Evolutionary conservation across 2,797 vertebrate species (phyloP).

Genomic region (Nothura maculosa): DNA sequence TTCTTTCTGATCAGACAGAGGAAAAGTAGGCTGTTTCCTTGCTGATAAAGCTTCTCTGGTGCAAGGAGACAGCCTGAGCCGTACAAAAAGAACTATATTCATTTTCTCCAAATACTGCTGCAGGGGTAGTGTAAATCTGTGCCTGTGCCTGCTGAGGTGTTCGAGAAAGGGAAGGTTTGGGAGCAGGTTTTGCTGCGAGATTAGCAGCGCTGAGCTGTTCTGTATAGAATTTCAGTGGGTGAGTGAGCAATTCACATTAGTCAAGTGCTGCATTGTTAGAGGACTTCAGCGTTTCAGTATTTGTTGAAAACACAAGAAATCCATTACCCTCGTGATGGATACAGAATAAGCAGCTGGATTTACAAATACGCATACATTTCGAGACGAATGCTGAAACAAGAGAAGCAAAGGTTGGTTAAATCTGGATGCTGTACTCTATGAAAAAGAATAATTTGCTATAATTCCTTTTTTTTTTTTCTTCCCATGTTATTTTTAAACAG

Average conservation of each 20-base stretch:
- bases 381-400: not conserved
- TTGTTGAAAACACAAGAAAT: slow-evolving; percentile 62
- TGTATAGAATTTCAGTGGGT: slow-evolving; percentile 72
- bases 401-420: slow-evolving; percentile 5
- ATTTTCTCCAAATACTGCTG: slow-evolving; percentile 15
- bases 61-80: not conserved
- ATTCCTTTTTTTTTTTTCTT: not conserved
- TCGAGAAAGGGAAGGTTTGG: slow-evolving; percentile 11
- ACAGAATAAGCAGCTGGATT: slow-evolving; percentile 19
- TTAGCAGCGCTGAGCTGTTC: slow-evolving; percentile 46
- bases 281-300: slow-evolving; percentile 47
- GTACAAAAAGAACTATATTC: not conserved
- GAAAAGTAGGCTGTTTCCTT: slow-evolving; percentile 32
- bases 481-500: slow-evolving; percentile 7
- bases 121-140: slow-evolving; percentile 15
- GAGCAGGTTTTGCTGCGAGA: slow-evolving; percentile 59
- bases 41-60: not conserved
- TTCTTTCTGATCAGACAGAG: slow-evolving; percentile 19
- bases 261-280: slow-evolving; percentile 75
- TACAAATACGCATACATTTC: not conserved
- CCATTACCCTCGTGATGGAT: not conserved
- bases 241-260: slow-evolving; percentile 70
- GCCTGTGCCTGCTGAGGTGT: slow-evolving; percentile 9
- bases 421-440: not conserved
- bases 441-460: not conserved